phyloP scores from a whole-genome alignment of 2,888 invertebrate genomes.

The Eristalis tenax region DNA sequence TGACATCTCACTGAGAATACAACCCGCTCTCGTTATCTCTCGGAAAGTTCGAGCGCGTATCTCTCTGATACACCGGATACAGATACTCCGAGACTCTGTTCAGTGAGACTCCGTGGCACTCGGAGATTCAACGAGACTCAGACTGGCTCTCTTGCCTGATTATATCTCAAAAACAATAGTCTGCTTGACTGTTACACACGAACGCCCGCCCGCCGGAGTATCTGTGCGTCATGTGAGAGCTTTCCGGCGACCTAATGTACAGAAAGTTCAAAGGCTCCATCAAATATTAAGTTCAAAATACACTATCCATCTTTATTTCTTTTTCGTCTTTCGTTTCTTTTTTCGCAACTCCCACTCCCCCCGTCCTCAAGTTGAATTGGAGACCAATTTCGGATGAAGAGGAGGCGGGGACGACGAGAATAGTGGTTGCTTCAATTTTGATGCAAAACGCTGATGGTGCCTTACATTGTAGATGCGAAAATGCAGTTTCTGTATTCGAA shows the following conservation, averaged over 20 bases:
- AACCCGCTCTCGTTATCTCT: background rate
- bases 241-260: slow-evolving; percentile 52
- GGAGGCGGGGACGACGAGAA: background rate
- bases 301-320: background rate
- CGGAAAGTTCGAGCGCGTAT: background rate
- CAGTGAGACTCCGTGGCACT: background rate
- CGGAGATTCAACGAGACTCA: background rate
- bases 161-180: slow-evolving; percentile 45
- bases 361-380: background rate
- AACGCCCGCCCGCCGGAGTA: background rate
- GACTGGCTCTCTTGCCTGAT: slow-evolving; percentile 47
- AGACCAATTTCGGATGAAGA: background rate
- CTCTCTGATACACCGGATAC: slow-evolving; percentile 4
- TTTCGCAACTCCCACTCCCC: too few species aligned
- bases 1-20: background rate
- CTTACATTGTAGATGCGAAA: slow-evolving; percentile 34
- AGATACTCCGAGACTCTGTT: slow-evolving; percentile 3
- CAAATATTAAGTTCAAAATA: slow-evolving; percentile 55
- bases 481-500: slow-evolving; percentile 24
- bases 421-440: slow-evolving; percentile 30
- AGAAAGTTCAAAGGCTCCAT: slow-evolving; percentile 67
- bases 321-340: background rate
- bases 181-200: slow-evolving; percentile 4
- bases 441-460: slow-evolving; percentile 42
- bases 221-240: slow-evolving; percentile 50